Base-by-base conservation (phyloP, 2,113 vertebrate genomes). In the Carassius carassius region DNA sequence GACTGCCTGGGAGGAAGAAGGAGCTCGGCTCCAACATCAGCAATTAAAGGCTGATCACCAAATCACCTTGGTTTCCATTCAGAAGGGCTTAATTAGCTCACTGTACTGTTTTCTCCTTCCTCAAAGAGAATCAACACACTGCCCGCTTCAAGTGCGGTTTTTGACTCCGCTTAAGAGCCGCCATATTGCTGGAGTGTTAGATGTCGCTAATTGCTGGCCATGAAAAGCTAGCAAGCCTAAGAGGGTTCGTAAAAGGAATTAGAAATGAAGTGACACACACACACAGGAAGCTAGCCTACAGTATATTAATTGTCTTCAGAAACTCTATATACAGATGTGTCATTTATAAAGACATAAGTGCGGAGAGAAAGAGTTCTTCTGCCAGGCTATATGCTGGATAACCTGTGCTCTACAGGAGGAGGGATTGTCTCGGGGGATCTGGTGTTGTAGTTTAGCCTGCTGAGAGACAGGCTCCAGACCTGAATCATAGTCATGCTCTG, bases 391-490 rank as follows among this genome's bases (percentile, higher is more conserved):
- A 94, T 93, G 91, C 95, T 94, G 94, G 94, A 92, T 94, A 94
- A 94, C 94, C 94, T 95, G 94, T 95, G 94, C 94, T 95, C 93
- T 92, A 91, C 92, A 94, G 95, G 95, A 95, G 95, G 95, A 96
- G 94, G 94, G 94, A 95, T 95, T 96, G 95, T 95, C 95, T 94
- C 95, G 91, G 89, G 94, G 95, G 95, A 96, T 95, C 94, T 94
- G 92, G 94, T 94, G 92, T 94, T 95, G 95, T 94, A 95, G 95
- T 95, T 95, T 94, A 92, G 89, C 94, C 94, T 93, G 93, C 94
- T 94, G 94, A 95, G 94, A 96, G 95, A 96, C 95, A 96, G 95
- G 95, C 95, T 95, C 95, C 95, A 93, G 94, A 93, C 95, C 94
- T 95, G 95, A 96, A 93, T 96, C 95, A 96, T 94, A 95, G 95